Base-by-base conservation (phyloP, 2,113 vertebrate species). In the Serilophus lunatus region DNA sequence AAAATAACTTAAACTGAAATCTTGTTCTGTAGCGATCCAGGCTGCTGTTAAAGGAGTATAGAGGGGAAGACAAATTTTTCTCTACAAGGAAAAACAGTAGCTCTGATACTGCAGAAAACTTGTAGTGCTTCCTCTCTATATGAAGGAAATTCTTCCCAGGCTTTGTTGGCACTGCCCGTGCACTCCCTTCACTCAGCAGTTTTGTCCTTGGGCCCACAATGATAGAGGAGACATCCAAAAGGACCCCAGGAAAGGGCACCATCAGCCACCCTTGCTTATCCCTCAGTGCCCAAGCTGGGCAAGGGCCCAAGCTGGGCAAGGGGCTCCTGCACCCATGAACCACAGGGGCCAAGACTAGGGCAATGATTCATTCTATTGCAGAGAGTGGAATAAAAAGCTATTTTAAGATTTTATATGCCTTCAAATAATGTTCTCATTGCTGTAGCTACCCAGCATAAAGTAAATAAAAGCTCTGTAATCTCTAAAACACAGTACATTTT, bases 381-480 rank as follows among this genome's bases (percentile, higher is more conserved):
- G 17, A 23, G 19, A 81, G 5, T 35, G 38, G 17, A 89, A 93
- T 78, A 71, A 69, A 82, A 76, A 90, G 29, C 33, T 87, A 60
- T 82, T 82, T 76, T 76, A 75, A 90, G 68, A 40, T 57, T 75
- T 64, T 61, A 51, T 79, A 42, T 24, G 68, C 38, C 61, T 92
- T 71, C 74, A 78, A 84, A 81, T 85, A 68, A 54, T 10, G 13
- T 53, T 90, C 76, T 83, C n/a, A 63, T 77, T 69, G 78, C 53
- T 90, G n/a, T 45, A 88, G 83, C 66, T 87, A 94, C 59, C 40
- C 93, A 75, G 53, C n/a, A 71, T 33, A 92, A 87, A 82, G 51
- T 35, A 93, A 93, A 50, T 71, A 90, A 88, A 82, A 91, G 49
- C 36, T 66, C 79, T 84, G 18, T 82, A 93, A 81, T 92, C 76